Base-by-base conservation (phyloP, 64 coral and sea anemone species). In the Anthopleura sola region DNA sequence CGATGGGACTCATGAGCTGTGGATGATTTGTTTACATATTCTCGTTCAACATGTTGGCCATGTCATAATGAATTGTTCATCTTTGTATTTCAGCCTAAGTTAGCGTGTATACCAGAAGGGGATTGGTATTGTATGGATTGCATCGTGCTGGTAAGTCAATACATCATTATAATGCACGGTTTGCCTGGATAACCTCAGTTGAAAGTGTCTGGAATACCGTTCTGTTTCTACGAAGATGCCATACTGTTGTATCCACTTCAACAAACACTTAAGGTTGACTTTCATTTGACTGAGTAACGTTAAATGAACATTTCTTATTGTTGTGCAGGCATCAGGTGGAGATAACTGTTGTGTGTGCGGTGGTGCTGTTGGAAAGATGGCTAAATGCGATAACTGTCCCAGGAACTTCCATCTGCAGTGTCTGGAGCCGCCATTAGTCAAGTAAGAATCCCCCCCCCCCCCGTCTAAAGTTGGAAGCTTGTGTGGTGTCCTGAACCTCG, bases 101-200 rank as follows among this genome's bases (percentile, higher is more conserved):
- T 98, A 38, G 66, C 75, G 39, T 85, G 92, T 15, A 98, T 98
- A 47, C 95, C 95, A 11, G 87, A 91, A 77, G 95, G 95, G 28
- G 95, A 98, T 82, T 98, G 95, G 95, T 98, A 98, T 60, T 98
- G 95, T 28, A 98, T 81, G 24, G 95, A 98, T 68, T 98, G 95
- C 44, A 98, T 98, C 49, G 92, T 98, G 29, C 75, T 98, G 92
- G 95, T 98, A 82, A 78, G 95, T 86, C 47, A 47, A 40, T 15
- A 3, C 23, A 58, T 10, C 18, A 66, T 10, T 44, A 34, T 34
- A 14, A 53, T 53, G 11, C 6, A 53, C 7, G 12, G 1, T 53
- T 53, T 17, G 11, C 50, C 16, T 53, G 50, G 2, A 53, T 13
- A 12, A 8, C 9, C 40, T 8, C 40, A 44, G 40, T 44, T 44